Conservation (phyloP, 2,888 invertebrate species). For the Eudasyphora cyanicolor region DNA sequence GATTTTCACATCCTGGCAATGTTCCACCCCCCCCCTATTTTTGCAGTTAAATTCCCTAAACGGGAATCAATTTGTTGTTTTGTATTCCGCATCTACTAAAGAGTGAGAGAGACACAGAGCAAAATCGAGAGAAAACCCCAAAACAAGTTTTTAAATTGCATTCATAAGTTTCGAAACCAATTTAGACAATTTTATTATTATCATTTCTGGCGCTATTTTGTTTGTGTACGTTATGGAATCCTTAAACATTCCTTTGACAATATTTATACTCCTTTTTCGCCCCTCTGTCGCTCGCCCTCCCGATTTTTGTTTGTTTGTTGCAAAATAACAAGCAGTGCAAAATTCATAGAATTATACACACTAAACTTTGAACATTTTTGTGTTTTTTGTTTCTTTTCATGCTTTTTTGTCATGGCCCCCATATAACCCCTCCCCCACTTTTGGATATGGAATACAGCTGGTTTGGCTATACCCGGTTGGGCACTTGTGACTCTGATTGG, state of each 20-base stretch:
- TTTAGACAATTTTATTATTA: slow-evolving; percentile 19
- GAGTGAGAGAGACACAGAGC: neutral
- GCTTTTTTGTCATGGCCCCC: slow-evolving; percentile 64
- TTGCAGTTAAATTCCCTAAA: neutral
- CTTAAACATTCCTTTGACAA: slow-evolving; percentile 37
- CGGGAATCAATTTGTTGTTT: neutral
- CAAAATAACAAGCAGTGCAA: neutral
- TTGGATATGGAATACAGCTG: slow-evolving; percentile 81
- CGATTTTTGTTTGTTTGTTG: neutral
- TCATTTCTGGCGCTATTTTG: neutral
- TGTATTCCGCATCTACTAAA: neutral
- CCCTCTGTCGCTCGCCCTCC: neutral
- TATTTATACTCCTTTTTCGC: slow-evolving; percentile 28
- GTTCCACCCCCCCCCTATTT: no score
- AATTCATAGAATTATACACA: slow-evolving; percentile 24
- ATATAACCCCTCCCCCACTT: neutral
- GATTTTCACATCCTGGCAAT: no score
- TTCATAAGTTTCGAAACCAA: slow-evolving; percentile 16
- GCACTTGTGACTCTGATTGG: slow-evolving; percentile 86
- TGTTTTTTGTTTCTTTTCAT: slow-evolving; percentile 28
- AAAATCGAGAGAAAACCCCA: neutral
- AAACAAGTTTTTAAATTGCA: slow-evolving; percentile 3
- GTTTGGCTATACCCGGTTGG: slow-evolving; percentile 89
- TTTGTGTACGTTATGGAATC: slow-evolving; percentile 8
- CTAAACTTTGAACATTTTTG: slow-evolving; percentile 43